These are phyloP conservation scores for Hapalemur alaotrensis DNA, from an alignment of 2,797 vertebrate genomes.

Conservation along the genomic window DNA sequence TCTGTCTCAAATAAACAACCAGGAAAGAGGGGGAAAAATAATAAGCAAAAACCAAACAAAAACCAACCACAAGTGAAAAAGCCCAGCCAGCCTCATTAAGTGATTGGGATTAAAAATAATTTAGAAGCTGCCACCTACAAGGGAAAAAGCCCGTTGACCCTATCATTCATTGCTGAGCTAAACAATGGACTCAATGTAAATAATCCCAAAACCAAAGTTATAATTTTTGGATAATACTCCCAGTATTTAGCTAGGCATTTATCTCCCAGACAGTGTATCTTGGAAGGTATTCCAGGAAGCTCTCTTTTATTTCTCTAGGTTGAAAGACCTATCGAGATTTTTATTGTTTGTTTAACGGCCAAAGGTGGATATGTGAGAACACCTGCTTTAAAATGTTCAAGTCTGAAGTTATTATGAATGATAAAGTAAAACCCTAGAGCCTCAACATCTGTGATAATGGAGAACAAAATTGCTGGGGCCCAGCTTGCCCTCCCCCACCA, in stretches of 20 bases:
- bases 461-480: not conserved
- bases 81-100: not conserved
- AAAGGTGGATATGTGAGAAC: not conserved
- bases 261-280: not conserved
- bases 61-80: not conserved
- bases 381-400: not conserved
- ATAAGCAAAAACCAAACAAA: not conserved
- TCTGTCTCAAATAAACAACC: not conserved
- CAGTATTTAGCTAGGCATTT: not conserved
- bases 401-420: not conserved
- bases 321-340: not conserved
- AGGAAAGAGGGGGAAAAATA: not conserved
- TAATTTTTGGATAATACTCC: not conserved
- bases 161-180: not conserved
- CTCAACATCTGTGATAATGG: not conserved
- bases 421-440: not conserved
- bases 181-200: not conserved
- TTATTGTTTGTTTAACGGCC: not conserved
- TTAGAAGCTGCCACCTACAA: not conserved
- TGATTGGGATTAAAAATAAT: not conserved
- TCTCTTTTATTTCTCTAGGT: not conserved
- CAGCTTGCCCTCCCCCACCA: too few relatives aligned
- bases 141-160: not conserved
- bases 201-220: slow-evolving; percentile 8
- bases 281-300: not conserved